A percentile compares a stretch with the other conserved stretches of the same genome.
These are phyloP conservation scores for Epinephelus malabaricus DNA, from an alignment of 2,797 vertebrate species.

Conservation along the genomic window DNA sequence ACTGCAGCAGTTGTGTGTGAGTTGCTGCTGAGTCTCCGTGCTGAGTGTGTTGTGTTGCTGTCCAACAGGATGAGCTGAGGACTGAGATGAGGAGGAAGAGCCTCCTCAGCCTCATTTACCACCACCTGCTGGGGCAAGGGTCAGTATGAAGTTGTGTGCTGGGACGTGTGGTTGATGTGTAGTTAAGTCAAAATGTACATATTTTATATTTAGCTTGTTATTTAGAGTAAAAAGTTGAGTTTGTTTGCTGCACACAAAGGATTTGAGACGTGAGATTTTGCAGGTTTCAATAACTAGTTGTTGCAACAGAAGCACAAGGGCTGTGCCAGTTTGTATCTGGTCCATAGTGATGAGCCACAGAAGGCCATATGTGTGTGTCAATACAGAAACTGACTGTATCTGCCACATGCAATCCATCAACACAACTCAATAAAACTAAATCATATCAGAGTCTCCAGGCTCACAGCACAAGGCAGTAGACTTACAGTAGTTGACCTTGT, in stretches of 20 bases:
- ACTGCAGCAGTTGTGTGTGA: neutral
- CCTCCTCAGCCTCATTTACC: slow-evolving; percentile 93
- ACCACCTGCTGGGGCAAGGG: slow-evolving; percentile 94
- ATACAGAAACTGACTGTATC: neutral
- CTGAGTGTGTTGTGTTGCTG: slow-evolving; percentile 29
- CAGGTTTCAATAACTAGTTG: neutral
- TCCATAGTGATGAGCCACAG: neutral
- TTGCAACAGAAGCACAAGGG: neutral
- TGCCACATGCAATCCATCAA: neutral
- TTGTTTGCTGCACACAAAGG: neutral
- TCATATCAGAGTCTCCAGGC: neutral
- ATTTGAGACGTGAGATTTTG: neutral
- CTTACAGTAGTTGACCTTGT: slow-evolving; percentile 8
- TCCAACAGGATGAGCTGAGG: slow-evolving; percentile 89
- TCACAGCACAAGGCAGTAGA: slow-evolving; percentile 1
- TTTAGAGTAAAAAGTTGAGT: neutral
- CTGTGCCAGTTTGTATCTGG: neutral
- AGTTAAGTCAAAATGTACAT: neutral
- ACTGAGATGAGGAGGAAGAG: slow-evolving; percentile 91
- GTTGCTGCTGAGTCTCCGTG: too few species aligned
- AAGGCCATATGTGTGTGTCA: neutral
- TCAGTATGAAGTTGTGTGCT: slow-evolving; percentile 74
- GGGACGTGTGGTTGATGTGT: neutral
- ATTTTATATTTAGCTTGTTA: neutral
- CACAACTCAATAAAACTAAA: slow-evolving; percentile 3